Evolutionary conservation across 2,797 vertebrate species (phyloP).

Genomic region (Peromyscus eremicus): DNA sequence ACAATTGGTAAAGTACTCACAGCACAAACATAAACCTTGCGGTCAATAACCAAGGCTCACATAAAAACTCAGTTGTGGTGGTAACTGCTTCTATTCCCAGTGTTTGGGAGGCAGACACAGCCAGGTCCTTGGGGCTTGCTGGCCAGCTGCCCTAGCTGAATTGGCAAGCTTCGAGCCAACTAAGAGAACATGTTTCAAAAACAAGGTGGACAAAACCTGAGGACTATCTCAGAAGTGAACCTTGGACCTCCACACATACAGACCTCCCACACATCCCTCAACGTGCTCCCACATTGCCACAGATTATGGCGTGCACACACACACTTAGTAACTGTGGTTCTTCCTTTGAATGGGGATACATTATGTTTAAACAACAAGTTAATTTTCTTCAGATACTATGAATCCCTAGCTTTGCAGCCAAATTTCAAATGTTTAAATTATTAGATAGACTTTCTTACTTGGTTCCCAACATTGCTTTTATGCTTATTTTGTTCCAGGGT

Average conservation of each 20-base stretch:
- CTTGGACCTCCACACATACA: neutral
- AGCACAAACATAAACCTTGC: neutral
- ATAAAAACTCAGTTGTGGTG: neutral
- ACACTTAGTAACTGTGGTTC: neutral
- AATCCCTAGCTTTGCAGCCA: neutral
- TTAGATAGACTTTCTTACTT: neutral
- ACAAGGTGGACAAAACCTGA: neutral
- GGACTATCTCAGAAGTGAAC: neutral
- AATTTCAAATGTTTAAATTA: neutral
- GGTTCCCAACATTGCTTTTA: neutral
- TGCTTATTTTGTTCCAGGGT: neutral
- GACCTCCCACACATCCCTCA: no score
- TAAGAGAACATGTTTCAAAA: neutral
- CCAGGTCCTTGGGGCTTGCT: neutral
- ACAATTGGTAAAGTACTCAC: neutral
- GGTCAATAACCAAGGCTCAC: neutral
- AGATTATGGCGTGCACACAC: neutral
- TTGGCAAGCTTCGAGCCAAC: neutral
- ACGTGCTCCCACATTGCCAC: neutral
- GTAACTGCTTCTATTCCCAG: neutral
- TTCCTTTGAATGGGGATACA: slow-evolving; percentile 3
- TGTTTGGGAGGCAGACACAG: neutral
- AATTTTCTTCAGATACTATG: neutral
- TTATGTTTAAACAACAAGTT: neutral
- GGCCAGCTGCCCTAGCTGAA: neutral